Percentiles rank a stretch among this genome's conserved stretches.
Conservation (phyloP, 2,888 invertebrate genomes). For the Drosophila rellima region DNA sequence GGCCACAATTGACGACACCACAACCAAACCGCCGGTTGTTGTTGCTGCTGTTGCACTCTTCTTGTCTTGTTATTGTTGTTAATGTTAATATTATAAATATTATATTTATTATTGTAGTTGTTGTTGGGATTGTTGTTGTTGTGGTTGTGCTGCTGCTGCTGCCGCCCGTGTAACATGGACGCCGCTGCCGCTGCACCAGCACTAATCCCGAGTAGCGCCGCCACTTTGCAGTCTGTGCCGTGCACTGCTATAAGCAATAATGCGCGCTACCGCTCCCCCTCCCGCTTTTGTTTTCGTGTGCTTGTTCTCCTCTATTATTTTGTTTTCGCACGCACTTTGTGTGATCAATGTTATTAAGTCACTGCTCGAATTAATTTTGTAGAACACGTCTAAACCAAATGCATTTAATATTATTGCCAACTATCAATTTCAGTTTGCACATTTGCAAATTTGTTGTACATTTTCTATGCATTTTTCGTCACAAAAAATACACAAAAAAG, state of each 20-base stretch:
- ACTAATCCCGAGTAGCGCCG: conserved; percentile 75
- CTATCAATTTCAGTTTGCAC: conserved; percentile 42
- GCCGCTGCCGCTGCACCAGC: conserved; percentile 80
- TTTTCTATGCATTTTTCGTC: conserved; percentile 75
- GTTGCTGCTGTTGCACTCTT: conserved; percentile 49
- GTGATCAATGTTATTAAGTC: conserved; percentile 35
- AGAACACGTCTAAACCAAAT: conserved; percentile 35
- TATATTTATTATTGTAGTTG: conserved; percentile 44
- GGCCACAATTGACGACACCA: conserved; percentile 82
- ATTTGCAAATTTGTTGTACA: conserved; percentile 53
- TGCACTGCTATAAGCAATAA: conserved; percentile 71
- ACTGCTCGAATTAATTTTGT: conserved; percentile 16
- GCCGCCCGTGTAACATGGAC: conserved; percentile 77
- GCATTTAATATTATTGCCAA: conserved; percentile 10
- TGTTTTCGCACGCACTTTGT: conserved; percentile 69
- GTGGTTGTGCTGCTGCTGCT: conserved; percentile 62
- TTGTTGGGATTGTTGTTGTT: conserved; percentile 48
- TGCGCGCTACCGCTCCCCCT: conserved; percentile 43
- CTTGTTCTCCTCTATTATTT: conserved; percentile 51
- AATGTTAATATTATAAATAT: conserved; percentile 25
- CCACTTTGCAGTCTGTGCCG: conserved; percentile 79
- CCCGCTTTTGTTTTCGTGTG: conserved; percentile 34
- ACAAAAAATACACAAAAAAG: conserved; percentile 76
- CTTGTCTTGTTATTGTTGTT: conserved; percentile 40
- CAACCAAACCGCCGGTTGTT: conserved; percentile 72